These are phyloP conservation scores for Peucedramus taeniatus DNA, from an alignment of 2,113 vertebrate genomes.

Conservation along the genomic window DNA sequence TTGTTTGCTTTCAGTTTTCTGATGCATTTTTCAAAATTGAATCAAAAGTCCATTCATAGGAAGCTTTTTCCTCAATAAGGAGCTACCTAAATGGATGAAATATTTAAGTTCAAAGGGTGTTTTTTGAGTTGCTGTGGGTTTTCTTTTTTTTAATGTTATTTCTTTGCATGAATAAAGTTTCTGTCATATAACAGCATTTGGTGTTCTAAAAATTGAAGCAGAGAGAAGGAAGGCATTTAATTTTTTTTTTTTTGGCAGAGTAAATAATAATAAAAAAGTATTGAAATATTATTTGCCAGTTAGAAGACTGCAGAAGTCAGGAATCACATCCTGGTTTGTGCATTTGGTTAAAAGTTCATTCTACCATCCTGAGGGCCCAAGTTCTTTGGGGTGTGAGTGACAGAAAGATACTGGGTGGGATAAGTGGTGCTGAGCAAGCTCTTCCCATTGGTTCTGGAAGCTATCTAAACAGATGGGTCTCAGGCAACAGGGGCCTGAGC, in stretches of 20 bases:
- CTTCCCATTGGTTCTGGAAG: not conserved
- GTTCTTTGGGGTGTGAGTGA: not conserved
- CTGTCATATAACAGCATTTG: not conserved
- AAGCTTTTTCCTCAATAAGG: not conserved
- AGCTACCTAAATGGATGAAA: not conserved
- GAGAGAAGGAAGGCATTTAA: not conserved
- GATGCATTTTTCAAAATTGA: not conserved
- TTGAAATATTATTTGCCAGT: not conserved
- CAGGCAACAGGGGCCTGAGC: not conserved
- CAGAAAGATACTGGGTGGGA: not conserved
- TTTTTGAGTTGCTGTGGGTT: not conserved
- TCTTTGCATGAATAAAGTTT: not conserved
- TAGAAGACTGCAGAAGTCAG: not conserved
- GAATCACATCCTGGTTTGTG: not conserved
- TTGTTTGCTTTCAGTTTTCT: not conserved
- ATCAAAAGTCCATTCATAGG: not conserved
- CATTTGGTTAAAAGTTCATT: not conserved
- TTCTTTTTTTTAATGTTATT: not conserved
- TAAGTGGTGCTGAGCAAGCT: not conserved
- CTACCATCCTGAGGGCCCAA: not conserved
- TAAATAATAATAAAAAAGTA: not conserved
- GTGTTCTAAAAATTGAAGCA: not conserved
- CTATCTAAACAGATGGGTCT: not conserved
- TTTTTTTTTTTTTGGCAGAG: not conserved
- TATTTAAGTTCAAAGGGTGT: not conserved